These are phyloP conservation scores for Nerophis ophidion DNA, from an alignment of 2,113 vertebrate genomes.

Conservation along the genomic window DNA sequence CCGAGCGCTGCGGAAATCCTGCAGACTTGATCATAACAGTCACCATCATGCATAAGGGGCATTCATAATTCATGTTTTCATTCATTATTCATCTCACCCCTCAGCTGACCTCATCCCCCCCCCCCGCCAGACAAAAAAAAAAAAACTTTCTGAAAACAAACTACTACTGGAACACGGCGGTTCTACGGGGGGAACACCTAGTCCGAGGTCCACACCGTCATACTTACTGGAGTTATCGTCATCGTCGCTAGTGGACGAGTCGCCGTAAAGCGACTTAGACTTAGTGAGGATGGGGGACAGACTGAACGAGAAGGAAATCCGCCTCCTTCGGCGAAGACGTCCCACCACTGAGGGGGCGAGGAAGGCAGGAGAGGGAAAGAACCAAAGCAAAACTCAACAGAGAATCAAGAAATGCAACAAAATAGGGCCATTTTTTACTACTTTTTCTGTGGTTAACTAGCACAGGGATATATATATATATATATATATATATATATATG, in stretches of 20 bases:
- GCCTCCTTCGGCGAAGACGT: constrained; percentile 74
- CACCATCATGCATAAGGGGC: background rate
- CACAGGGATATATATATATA: too few species aligned
- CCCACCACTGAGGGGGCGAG: constrained; percentile 63
- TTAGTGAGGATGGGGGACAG: constrained; percentile 88
- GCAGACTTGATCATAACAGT: background rate
- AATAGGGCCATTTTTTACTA: too few species aligned
- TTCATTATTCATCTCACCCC: background rate
- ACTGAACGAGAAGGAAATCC: constrained; percentile 88
- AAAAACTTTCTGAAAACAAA: too few species aligned
- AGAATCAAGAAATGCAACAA: too few species aligned
- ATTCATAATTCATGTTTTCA: background rate
- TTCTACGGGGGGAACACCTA: background rate
- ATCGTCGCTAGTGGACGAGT: constrained; percentile 89
- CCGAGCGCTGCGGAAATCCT: background rate
- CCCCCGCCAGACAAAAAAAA: too few species aligned
- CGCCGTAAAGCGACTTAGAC: constrained; percentile 83
- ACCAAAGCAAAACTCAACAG: constrained; percentile 51
- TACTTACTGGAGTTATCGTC: constrained; percentile 87
- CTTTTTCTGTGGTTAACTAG: too few species aligned
- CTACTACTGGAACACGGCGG: too few species aligned
- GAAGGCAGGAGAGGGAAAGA: constrained; percentile 43
- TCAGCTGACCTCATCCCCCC: background rate
- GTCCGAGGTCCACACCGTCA: background rate
- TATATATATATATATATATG: too few species aligned